Conservation (phyloP, 92 coral and sea anemone species). For the Epizoanthus stellaris region DNA sequence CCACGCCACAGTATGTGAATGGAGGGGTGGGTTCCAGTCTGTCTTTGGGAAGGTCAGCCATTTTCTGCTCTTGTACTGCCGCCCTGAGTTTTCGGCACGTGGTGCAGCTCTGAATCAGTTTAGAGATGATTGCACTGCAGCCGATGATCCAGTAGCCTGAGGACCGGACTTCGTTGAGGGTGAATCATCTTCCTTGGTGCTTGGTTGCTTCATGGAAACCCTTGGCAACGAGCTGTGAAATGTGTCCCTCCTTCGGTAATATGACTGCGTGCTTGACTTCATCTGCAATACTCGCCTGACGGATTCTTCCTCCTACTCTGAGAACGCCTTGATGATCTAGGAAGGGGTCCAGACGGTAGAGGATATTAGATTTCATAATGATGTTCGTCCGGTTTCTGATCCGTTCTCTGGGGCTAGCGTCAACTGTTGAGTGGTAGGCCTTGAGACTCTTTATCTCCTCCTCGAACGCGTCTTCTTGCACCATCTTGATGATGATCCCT, state of each 20-base stretch:
- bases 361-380: constrained; percentile 5
- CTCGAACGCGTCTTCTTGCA: constrained; percentile 34
- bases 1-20: constrained; percentile 52
- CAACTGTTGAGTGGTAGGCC: neutral
- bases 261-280: constrained; percentile 49
- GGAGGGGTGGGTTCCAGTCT: constrained; percentile 52
- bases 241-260: constrained; percentile 35
- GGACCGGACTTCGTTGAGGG: constrained; percentile 63
- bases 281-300: constrained; percentile 27
- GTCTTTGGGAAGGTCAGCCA: constrained; percentile 56
- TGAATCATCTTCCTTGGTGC: constrained; percentile 72
- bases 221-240: constrained; percentile 13
- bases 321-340: constrained; percentile 30
- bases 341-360: constrained; percentile 34
- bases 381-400: neutral
- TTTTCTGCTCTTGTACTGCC: constrained; percentile 13
- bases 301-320: constrained; percentile 42
- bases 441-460: constrained; percentile 31
- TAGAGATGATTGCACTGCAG: constrained; percentile 36
- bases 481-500: neutral
- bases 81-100: too few species aligned
- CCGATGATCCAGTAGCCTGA: constrained; percentile 70
- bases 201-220: constrained; percentile 42
- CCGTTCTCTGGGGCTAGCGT: neutral
- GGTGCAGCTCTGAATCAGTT: constrained; percentile 5